Evolutionary conservation across 1,140 invertebrate species (phyloP).

Genomic region (Xylocopa sonorina): DNA sequence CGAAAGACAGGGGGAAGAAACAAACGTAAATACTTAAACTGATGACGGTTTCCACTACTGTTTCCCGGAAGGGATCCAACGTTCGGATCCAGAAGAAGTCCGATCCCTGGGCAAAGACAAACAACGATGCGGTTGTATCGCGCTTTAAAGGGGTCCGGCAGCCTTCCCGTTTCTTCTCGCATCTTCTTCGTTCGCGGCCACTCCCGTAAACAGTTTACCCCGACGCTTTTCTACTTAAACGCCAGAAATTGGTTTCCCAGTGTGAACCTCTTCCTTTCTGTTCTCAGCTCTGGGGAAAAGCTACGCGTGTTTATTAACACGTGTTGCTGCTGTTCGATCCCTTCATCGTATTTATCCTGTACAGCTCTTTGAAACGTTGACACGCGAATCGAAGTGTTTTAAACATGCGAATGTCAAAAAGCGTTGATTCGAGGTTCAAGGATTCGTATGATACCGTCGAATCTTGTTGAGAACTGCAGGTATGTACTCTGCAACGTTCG

Average conservation of each 20-base stretch:
- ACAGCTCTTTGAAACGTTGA: too few species aligned
- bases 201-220: slow-evolving; percentile 58
- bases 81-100: slow-evolving; percentile 33
- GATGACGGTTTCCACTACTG: slow-evolving; percentile 49
- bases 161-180: slow-evolving; percentile 41
- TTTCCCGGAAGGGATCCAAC: slow-evolving; percentile 57
- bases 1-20: background rate
- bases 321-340: background rate
- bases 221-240: slow-evolving; percentile 56
- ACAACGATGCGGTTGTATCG: slow-evolving; percentile 62
- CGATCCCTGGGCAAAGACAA: slow-evolving; percentile 56
- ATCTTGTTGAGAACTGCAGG: too few species aligned
- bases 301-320: background rate
- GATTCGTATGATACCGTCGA: too few species aligned
- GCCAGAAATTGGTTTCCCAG: slow-evolving; percentile 33
- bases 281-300: background rate
- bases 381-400: too few species aligned
- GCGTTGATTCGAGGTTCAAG: too few species aligned
- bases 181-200: slow-evolving; percentile 13
- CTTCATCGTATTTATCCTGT: background rate
- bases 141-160: slow-evolving; percentile 54
- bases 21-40: slow-evolving; percentile 53
- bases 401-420: too few species aligned
- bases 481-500: too few species aligned
- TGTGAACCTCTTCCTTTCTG: background rate